Evolutionary conservation across 2,888 invertebrate species (phyloP), one percentile per base, ranked within the genome.

Genomic region (Branchinecta sandiegonensis): DNA sequence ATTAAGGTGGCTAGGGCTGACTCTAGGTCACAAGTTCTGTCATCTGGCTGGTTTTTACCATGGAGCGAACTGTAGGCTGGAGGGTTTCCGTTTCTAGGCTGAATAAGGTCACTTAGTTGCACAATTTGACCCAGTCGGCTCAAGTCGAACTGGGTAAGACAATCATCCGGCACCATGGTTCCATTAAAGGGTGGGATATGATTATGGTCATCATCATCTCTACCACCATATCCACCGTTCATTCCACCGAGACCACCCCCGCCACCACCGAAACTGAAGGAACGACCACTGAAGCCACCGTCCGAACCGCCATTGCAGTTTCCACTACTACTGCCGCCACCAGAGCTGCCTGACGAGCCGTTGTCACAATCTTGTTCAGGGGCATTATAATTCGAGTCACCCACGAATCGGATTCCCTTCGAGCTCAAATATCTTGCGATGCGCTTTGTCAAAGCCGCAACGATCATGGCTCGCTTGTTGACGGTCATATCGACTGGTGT

Each of bases 31-130:
- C 63, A 56, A 56, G n/a, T 56, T 37, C 37, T 37, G 63, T 56
- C 63, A n/a, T 23, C 23, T 56, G 10, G 14, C 63, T 56, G 14
- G 23, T n/a, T 56, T 10, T 56, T 56, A n/a, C n/a, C 63, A n/a
- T 56, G 63, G 9, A 23, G n/a, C 63, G 63, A 56, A 56, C 23
- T n/a, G 10, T 56, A 56, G 37, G 37, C 37, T 10, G 63, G 63
- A 23, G 63, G 63, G n/a, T n/a, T n/a, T 17, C 23, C 23, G 63
- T 56, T 56, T 23, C 63, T 84, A 80, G 66, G 83, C 78, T 71
- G 84, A 76, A 73, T 85, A 84, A 63, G 83, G 80, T 6, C 85
- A 81, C 69, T 85, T 85, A 69, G 66, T 56, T 47, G 69, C 90
- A 65, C 72, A 73, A 65, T 72, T 68, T 64, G 89, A 83, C 3